Evolutionary conservation across 2,888 invertebrate species (phyloP), one percentile per base, ranked within the genome.

Genomic region (Sphaerophoria rueppellii): DNA sequence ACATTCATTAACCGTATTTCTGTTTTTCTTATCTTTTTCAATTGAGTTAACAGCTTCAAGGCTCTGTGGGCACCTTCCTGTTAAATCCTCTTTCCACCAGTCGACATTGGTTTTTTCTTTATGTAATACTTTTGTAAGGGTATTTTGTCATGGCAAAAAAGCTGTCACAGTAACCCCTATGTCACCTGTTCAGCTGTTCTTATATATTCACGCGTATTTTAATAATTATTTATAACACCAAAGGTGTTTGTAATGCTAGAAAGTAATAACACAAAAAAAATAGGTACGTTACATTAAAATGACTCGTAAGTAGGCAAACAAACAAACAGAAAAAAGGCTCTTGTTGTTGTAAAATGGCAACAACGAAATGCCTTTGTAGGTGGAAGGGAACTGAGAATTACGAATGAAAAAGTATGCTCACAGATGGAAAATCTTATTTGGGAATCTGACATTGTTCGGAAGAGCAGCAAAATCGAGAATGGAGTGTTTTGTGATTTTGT

Each of bases 401-500:
- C 4, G 12, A 40, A 63, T 77, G 43, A 61, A 52, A 55, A 77
- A 76, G 16, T 43, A 46, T 43, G 24, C 24, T 24, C 24, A 70
- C 54, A 69, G 74, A 74, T 55, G 37, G 61, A 74, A 74, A 69
- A 74, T 61, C 54, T 55, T 67, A 74, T 74, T 73, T 79, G 43
- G 54, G 55, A 76, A 70, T 76, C 54, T 55, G 54, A 55, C 76
- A 77, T 61, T 77, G 76, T 76, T 76, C 35, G 48, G 32, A 61
- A 24, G 24, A 24, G 24, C 24, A 24, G 24, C 43, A 43, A 43
- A 12, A 43, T 12, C 43, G 12, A 9, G 12, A 43, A 43, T 9
- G 9, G 43, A 3, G 43, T 43, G 43, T 40, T 43, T 9, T 43
- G 24, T 24, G 24, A 24, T 24, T 24, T 24, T 24, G 24, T 24